phyloP scores from a whole-genome alignment of 2,797 vertebrate species.

The Macropodus opercularis region DNA sequence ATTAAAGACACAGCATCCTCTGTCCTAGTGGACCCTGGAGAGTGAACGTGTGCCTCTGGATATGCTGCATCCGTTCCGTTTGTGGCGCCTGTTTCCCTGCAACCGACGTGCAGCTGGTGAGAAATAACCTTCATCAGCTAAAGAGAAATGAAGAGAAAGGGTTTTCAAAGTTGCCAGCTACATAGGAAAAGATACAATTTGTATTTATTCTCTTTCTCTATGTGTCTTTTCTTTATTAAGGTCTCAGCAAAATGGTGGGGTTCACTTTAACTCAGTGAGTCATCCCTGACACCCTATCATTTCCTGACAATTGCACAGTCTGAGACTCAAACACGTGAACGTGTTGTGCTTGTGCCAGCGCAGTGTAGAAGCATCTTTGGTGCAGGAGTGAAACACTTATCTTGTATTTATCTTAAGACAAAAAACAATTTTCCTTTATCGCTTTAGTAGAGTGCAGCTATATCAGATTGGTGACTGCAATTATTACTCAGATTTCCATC shows the following conservation, averaged over 20 bases:
- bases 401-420: conserved; percentile 34
- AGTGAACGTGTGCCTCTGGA: conserved; percentile 17
- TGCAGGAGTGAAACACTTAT: conserved; percentile 36
- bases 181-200: background rate
- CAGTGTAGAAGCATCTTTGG: conserved; percentile 12
- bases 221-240: conserved; percentile 26
- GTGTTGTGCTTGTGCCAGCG: background rate
- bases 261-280: conserved; percentile 36
- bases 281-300: conserved; percentile 24
- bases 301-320: conserved; percentile 19
- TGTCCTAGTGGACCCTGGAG: conserved; percentile 15
- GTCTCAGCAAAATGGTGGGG: conserved; percentile 13
- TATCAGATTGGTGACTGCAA: conserved; percentile 50
- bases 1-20: conserved; percentile 41
- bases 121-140: background rate
- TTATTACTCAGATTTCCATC: conserved; percentile 62
- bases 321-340: conserved; percentile 16
- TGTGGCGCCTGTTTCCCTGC: conserved; percentile 14
- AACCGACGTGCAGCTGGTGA: conserved; percentile 13
- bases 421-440: conserved; percentile 40
- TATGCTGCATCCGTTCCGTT: conserved; percentile 16
- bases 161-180: background rate
- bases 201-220: conserved; percentile 10
- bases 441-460: conserved; percentile 41
- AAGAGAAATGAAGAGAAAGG: background rate